Base-by-base conservation (phyloP, 1,140 invertebrate genomes). In the Mactra quadrangularis region DNA sequence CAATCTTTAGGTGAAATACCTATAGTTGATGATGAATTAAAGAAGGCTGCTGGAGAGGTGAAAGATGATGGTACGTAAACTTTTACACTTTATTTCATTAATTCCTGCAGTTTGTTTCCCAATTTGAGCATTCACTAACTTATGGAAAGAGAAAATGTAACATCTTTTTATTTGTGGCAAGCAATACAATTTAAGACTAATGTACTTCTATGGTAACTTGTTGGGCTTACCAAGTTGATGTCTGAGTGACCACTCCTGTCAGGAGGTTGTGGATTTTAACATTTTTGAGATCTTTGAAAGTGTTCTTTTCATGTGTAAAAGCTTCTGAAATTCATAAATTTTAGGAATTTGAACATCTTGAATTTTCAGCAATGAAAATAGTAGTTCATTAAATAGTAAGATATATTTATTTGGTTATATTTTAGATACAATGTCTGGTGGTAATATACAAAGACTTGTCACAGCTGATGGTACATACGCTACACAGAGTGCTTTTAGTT, bases 391-490 rank as follows among this genome's bases (percentile, higher is more conserved):
- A n/a, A n/a, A n/a, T n/a, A n/a, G n/a, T n/a, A n/a, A n/a, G n/a
- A n/a, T n/a, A n/a, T n/a, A n/a, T n/a, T n/a, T n/a, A 7, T 29
- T 74, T 38, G 52, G 3, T 13, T 55, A 22, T 55, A 17, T 71
- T 75, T 22, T 82, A 89, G 89, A 91, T 66, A 89, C 90, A 68
- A 89, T 92, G 88, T 85, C 85, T 9, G 89, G 87, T 15, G 89
- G 90, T 22, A 81, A 81, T 57, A 87, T 92, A 3, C 92, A 93
- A 87, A 89, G 88, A 59, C 71, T 93, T 72, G 92, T 94, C 1
- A 93, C 93, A 31, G 93, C 93, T 33, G 99, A 99, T 94, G 99
- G 99, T 55, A 99, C 99, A 4, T 99, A 99, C 92, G 99, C 98
- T 38, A 97, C 98, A 3, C 99, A 99, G 93, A 99, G 97, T 87